Base-by-base conservation (phyloP, 2,797 vertebrate species). In the Oryzias dopingdopingensis region DNA sequence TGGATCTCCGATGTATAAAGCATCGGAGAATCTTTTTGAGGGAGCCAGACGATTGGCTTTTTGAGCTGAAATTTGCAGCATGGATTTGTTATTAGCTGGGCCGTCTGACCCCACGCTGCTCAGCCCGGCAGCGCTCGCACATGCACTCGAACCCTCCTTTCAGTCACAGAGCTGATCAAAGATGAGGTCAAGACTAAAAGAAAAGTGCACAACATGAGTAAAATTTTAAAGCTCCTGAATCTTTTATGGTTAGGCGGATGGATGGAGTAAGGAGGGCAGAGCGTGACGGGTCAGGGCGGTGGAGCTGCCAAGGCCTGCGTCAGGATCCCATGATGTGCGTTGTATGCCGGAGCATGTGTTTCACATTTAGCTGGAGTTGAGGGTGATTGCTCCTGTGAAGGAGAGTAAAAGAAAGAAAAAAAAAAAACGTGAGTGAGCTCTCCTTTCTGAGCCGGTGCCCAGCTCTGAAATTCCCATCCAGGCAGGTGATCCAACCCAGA, bases 401-500 rank as follows among this genome's bases (percentile, higher is more conserved):
- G 50, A 46, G 56, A 70, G 80, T 73, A 83, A 84, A 85, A 48
- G 23, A 80, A 86, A 84, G 62, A 26, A 26, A 13, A 37, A 37
- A n/a, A n/a, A 37, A 37, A 37, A 37, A 13, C 3, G 32, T 12
- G 10, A 13, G 32, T 37, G 12, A 37, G 32, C 32, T 55, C 65
- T 60, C 53, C n/a, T 44, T 55, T 59, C 72, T 45, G 61, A 59
- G 74, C 59, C 74, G 53, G 66, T 59, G 70, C 79, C 56, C 58
- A 14, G 66, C 26, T 47, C 43, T 22, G 46, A 56, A 40, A 59
- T n/a, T 48, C 49, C 57, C 66, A 57, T 49, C 65, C 2, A 17
- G 44, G 67, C 63, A 65, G 66, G 79, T 83, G 77, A 86, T 83
- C 83, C 67, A 80, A 83, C 82, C 81, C 84, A 81, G 75, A 32